phyloP scores from a whole-genome alignment of 2,113 vertebrate genomes.

The Phylloscopus trochilus region DNA sequence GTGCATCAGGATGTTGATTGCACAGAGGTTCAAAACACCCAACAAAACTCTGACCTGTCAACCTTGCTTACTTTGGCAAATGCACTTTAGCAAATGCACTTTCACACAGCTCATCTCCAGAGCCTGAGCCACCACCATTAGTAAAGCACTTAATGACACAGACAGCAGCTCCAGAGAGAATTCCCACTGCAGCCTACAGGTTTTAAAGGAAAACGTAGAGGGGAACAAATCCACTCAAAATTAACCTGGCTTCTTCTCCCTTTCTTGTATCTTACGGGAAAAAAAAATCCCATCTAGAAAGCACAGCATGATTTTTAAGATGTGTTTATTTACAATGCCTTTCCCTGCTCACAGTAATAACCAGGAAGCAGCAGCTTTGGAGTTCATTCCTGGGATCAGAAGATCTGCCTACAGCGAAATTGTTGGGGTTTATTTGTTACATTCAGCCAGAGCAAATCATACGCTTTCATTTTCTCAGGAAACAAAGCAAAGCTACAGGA shows the following conservation, averaged over 20 bases:
- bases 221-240: background rate
- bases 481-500: conserved; percentile 25
- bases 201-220: background rate
- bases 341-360: background rate
- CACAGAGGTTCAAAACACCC: background rate
- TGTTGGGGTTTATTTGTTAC: background rate
- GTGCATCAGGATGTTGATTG: background rate
- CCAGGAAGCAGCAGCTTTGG: background rate
- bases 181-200: background rate
- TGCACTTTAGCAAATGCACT: background rate
- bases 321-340: background rate
- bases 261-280: background rate
- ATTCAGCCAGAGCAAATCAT: background rate
- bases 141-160: background rate
- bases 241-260: background rate
- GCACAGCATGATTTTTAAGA: background rate
- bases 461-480: background rate
- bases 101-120: background rate
- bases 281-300: background rate
- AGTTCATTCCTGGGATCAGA: background rate
- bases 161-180: background rate
- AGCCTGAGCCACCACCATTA: background rate
- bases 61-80: background rate
- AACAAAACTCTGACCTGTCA: background rate
- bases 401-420: conserved; percentile 14